Evolutionary conservation across 2,888 invertebrate genomes (phyloP).

Genomic region (Ophion ellenae): DNA sequence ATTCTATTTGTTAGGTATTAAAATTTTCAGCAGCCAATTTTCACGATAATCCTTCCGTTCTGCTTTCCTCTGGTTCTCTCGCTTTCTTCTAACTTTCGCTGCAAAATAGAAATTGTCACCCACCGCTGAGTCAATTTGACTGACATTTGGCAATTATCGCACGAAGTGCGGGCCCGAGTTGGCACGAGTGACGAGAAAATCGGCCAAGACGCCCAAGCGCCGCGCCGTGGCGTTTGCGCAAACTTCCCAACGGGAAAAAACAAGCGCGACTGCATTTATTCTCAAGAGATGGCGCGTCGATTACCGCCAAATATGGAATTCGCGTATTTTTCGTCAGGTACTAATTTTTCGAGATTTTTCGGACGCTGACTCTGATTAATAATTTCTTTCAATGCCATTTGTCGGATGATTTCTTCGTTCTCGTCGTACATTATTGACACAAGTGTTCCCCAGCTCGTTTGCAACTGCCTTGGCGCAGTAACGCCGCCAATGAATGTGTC

Average conservation of each 20-base stretch:
- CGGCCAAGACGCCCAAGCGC: neutral
- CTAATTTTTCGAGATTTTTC: neutral
- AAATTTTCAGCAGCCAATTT: conserved; percentile 40
- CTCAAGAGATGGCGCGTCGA: neutral
- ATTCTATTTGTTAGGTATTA: conserved; percentile 82
- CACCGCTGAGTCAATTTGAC: conserved; percentile 65
- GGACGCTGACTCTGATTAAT: neutral
- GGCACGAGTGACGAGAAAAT: neutral
- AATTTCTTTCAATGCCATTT: too few species aligned
- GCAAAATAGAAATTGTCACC: conserved; percentile 39
- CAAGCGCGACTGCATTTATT: neutral
- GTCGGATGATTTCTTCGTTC: neutral
- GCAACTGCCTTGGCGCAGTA: too few species aligned
- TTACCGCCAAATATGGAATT: neutral
- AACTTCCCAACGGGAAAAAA: conserved; percentile 1
- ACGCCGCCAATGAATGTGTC: neutral
- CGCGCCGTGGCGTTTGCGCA: neutral
- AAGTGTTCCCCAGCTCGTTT: neutral
- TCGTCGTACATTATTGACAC: neutral
- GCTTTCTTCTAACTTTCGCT: conserved; percentile 40
- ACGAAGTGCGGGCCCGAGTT: conserved; percentile 51
- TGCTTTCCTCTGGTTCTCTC: conserved; percentile 41
- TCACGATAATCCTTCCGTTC: conserved; percentile 29
- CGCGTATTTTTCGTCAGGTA: neutral
- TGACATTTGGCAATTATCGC: conserved; percentile 70